Evolutionary conservation across 2,888 invertebrate species (phyloP).

Genomic region (Helobdella robusta): DNA sequence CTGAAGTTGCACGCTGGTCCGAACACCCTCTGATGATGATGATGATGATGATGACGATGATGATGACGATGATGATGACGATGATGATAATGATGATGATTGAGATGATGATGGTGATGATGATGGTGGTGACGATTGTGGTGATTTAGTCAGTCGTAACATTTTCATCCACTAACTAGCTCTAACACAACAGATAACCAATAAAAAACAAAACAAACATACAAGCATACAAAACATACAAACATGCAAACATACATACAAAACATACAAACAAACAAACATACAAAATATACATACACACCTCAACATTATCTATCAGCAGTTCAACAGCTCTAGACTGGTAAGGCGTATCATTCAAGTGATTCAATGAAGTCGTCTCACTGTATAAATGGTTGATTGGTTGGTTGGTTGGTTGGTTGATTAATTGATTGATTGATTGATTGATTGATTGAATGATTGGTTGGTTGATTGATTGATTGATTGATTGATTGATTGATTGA

Average conservation of each 20-base stretch:
- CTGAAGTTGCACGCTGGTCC: background rate
- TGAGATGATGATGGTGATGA: conserved; percentile 12
- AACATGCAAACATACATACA: background rate
- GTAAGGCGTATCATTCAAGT: conserved; percentile 54
- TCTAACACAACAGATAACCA: background rate
- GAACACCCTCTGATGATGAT: background rate
- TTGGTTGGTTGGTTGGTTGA: no score
- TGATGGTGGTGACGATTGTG: background rate
- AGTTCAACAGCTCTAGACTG: conserved; percentile 55
- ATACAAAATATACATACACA: conserved; percentile 26
- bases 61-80: conserved; percentile 22
- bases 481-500: no score
- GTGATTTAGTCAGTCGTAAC: no score
- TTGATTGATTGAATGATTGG: no score
- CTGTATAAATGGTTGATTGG: background rate
- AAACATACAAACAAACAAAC: background rate
- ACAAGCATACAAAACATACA: background rate
- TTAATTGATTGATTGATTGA: no score
- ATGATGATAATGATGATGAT: conserved; percentile 21
- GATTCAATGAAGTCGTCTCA: conserved; percentile 50
- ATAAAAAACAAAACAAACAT: background rate
- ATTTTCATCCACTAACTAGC: background rate
- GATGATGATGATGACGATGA: conserved; percentile 22
- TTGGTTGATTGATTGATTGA: no score
- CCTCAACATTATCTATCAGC: conserved; percentile 52